Conservation (phyloP, 1,140 invertebrate genomes). For the Bicyclus anynana region DNA sequence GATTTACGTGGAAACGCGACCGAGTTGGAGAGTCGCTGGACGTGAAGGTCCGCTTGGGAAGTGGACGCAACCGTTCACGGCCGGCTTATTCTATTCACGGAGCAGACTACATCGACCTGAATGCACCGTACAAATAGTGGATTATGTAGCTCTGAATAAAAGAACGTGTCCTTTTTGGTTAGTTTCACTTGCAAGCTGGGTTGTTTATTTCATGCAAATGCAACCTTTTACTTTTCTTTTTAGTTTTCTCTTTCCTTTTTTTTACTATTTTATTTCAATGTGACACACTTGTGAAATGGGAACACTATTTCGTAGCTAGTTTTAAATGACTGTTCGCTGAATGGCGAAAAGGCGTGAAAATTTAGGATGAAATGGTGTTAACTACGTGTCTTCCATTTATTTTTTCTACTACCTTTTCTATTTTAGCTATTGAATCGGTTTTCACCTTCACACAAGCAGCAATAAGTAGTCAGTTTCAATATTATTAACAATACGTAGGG, state of each 20-base stretch:
- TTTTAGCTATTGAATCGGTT: too few relatives aligned
- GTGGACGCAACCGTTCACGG: slow-evolving; percentile 15
- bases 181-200: slow-evolving; percentile 12
- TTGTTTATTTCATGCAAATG: slow-evolving; percentile 3
- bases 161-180: slow-evolving; percentile 7
- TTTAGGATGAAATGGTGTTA: too few relatives aligned
- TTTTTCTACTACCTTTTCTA: too few relatives aligned
- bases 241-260: not conserved
- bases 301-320: not conserved
- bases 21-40: slow-evolving; percentile 28
- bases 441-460: too few relatives aligned
- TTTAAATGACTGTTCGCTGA: not conserved
- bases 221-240: not conserved
- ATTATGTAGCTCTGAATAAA: slow-evolving; percentile 21
- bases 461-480: too few relatives aligned
- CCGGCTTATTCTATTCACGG: slow-evolving; percentile 31
- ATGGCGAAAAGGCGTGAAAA: too few relatives aligned
- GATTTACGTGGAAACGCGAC: slow-evolving; percentile 37
- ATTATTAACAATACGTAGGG: too few relatives aligned
- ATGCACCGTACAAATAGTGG: slow-evolving; percentile 30
- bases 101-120: slow-evolving; percentile 16
- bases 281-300: not conserved
- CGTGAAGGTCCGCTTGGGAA: slow-evolving; percentile 17
- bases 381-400: too few relatives aligned
- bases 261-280: not conserved